Evolutionary conservation across 2,888 invertebrate genomes (phyloP).

Genomic region (Xestia ashworthii): DNA sequence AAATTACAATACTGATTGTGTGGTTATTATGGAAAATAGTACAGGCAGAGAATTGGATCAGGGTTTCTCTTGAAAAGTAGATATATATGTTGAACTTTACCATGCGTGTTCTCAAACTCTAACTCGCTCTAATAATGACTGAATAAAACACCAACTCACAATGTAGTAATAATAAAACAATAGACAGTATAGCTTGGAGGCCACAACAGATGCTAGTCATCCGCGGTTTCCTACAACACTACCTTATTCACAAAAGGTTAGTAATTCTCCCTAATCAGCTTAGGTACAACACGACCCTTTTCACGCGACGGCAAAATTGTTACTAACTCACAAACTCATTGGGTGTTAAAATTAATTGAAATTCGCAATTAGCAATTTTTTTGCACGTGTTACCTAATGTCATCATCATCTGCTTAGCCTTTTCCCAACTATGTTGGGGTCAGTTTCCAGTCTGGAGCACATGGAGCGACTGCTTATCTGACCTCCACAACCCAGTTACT

Average conservation of each 20-base stretch:
- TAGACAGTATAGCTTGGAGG: not conserved
- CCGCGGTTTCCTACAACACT: slow-evolving; percentile 3
- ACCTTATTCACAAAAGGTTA: slow-evolving; percentile 39
- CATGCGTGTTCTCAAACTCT: too few relatives aligned
- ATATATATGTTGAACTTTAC: too few relatives aligned
- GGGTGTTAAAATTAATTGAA: slow-evolving; percentile 13
- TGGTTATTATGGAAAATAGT: too few relatives aligned
- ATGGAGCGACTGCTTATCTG: too few relatives aligned
- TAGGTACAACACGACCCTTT: slow-evolving; percentile 12
- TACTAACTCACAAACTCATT: slow-evolving; percentile 48
- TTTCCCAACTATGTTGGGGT: too few relatives aligned
- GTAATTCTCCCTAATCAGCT: slow-evolving; percentile 35
- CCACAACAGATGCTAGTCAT: slow-evolving; percentile 7
- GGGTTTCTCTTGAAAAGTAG: too few relatives aligned
- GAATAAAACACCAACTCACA: not conserved
- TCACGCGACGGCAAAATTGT: slow-evolving; percentile 16
- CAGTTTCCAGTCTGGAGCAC: too few relatives aligned
- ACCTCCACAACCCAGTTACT: too few relatives aligned
- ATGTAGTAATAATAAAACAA: not conserved
- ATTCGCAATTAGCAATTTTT: slow-evolving; percentile 1
- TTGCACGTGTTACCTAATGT: not conserved
- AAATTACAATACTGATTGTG: not conserved
- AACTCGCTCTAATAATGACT: not conserved
- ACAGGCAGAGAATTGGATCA: too few relatives aligned
- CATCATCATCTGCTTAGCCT: too few relatives aligned